Base-by-base conservation (phyloP, 2,797 vertebrate species). In the Clamator glandarius region DNA sequence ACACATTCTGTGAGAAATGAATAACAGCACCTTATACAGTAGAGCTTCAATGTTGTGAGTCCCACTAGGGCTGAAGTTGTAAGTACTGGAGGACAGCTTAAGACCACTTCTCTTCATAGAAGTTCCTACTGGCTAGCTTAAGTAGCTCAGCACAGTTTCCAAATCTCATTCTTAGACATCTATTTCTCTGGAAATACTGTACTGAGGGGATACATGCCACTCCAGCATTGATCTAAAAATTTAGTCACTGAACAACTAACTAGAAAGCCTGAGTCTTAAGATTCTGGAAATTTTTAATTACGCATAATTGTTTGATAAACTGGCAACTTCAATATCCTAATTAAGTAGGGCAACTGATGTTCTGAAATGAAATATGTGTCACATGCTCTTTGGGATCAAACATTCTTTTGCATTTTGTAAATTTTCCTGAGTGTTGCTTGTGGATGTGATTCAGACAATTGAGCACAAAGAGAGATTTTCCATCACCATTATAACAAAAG, bases 61-160 rank as follows among this genome's bases (percentile, higher is more conserved):
- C 74, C 67, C 81, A 63, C 15, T 57, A 70, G 67, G 28, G 58
- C 81, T 82, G 6, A 91, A 89, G 70, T 21, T 89, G 28, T 84
- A 92, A 94, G 89, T 74, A 79, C 23, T 80, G 36, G n/a, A 78
- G 54, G 36, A 88, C 58, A 90, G 57, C n/a, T 74, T 63, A 84
- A 87, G 31, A 80, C 64, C 72, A 85, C 26, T 70, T 83, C 72
- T 70, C 48, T 48, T 82, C 57, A 31, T 42, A 85, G 57, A 26
- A 41, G 55, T 12, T 94, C 55, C 81, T 84, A 64, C 26, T 44
- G 51, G 54, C 51, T 66, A 59, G 25, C 41, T 76, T 67, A 79
- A 85, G 59, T 33, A 89, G 33, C 57, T 93, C 75, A 77, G 78
- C 24, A 73, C 62, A 70, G 46, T 90, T 89, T 74, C 42, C 23